Evolutionary conservation across 2,113 vertebrate species (phyloP).

Genomic region (Aphyosemion australe): DNA sequence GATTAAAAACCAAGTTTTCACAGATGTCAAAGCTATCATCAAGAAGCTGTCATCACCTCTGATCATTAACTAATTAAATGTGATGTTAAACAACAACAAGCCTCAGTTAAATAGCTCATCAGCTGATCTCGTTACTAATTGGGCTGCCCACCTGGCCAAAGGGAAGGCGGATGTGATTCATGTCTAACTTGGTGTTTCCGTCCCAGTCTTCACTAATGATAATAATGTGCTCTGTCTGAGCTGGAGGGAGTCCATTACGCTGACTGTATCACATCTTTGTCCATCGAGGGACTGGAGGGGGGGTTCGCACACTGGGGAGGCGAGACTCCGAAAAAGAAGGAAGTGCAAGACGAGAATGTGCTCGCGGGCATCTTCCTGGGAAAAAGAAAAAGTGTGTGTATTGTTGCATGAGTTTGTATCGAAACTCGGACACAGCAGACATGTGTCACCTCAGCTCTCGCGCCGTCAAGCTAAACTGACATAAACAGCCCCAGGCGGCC

Average conservation of each 20-base stretch:
- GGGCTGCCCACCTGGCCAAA: conserved; percentile 36
- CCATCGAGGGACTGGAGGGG: conserved; percentile 4
- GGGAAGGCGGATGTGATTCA: conserved; percentile 38
- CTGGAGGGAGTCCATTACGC: conserved; percentile 52
- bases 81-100: neutral
- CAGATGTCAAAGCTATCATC: conserved; percentile 37
- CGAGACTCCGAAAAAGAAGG: conserved; percentile 33
- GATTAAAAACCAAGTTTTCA: conserved; percentile 17
- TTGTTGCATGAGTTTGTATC: conserved; percentile 25
- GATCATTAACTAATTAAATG: neutral
- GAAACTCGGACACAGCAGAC: conserved; percentile 66
- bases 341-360: conserved; percentile 28
- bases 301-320: conserved; percentile 33
- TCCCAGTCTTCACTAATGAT: conserved; percentile 35
- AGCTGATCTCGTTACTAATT: conserved; percentile 15
- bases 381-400: conserved; percentile 14
- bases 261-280: conserved; percentile 55
- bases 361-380: conserved; percentile 23
- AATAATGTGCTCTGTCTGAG: conserved; percentile 52
- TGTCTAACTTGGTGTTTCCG: conserved; percentile 35
- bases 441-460: conserved; percentile 72
- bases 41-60: conserved; percentile 18
- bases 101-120: neutral
- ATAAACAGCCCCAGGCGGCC: conserved; percentile 72
- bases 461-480: conserved; percentile 74